phyloP scores from a whole-genome alignment of 2,797 vertebrate genomes.

The Coregonus sp. region DNA sequence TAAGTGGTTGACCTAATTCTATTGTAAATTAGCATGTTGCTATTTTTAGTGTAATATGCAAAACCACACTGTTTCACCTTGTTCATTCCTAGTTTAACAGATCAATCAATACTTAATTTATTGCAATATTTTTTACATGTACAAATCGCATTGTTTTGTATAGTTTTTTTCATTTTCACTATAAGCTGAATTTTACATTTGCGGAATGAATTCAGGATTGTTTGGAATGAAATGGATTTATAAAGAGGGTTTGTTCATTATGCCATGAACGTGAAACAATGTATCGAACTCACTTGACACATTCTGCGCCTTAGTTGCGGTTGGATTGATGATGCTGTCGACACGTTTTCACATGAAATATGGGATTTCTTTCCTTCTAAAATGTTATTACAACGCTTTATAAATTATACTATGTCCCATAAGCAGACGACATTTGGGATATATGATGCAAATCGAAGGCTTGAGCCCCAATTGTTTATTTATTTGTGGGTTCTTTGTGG shows the following conservation, averaged over 20 bases:
- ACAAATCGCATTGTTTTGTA: neutral
- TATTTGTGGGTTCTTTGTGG: neutral
- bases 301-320: neutral
- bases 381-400: neutral
- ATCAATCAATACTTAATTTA: neutral
- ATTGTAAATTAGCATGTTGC: neutral
- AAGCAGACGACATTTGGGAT: neutral
- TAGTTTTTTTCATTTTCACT: neutral
- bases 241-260: neutral
- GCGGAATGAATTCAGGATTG: neutral
- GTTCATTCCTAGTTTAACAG: neutral
- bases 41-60: neutral
- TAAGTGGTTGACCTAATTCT: conserved; percentile 64
- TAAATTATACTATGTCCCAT: neutral
- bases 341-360: neutral
- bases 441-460: neutral
- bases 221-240: neutral
- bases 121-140: neutral
- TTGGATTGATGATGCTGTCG: neutral
- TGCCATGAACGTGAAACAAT: neutral
- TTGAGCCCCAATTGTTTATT: neutral
- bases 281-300: neutral
- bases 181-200: neutral
- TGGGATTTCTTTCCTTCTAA: neutral
- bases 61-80: neutral